phyloP scores from a whole-genome alignment of 2,797 vertebrate species.

The Acomys russatus region DNA sequence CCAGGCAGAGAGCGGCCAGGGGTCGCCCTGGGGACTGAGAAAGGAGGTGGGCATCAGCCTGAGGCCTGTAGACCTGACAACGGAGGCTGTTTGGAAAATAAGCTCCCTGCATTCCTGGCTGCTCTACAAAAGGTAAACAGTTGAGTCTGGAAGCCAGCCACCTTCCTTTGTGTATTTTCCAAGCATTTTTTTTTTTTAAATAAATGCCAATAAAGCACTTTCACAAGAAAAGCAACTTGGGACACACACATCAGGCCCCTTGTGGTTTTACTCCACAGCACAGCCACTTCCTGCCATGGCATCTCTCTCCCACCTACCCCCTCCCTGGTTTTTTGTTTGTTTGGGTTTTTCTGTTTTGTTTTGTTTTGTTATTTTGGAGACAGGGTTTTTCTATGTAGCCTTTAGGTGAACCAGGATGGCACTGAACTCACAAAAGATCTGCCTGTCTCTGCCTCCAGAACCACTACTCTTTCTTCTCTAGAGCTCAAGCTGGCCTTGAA shows the following conservation, averaged over 20 bases:
- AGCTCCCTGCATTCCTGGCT: conserved; percentile 75
- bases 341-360: too few species aligned
- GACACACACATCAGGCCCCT: conserved; percentile 60
- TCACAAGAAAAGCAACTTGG: conserved; percentile 67
- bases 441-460: neutral
- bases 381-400: neutral
- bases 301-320: neutral
- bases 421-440: neutral
- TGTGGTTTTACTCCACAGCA: accelerated
- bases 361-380: too few species aligned
- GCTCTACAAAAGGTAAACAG: conserved; percentile 85
- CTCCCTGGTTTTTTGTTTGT: too few species aligned
- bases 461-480: neutral
- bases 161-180: conserved; percentile 84
- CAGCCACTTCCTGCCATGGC: accelerated
- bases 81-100: conserved; percentile 80
- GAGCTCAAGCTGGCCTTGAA: neutral
- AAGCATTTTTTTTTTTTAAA: conserved; percentile 46
- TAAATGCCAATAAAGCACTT: conserved; percentile 78
- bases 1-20: neutral
- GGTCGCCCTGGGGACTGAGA: neutral
- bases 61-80: conserved; percentile 74
- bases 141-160: conserved; percentile 86
- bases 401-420: neutral
- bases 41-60: conserved; percentile 29